Percentiles rank a stretch among this genome's conserved stretches.
phyloP scores from a whole-genome alignment of 2,113 vertebrate genomes.

The Bambusicola thoracicus region DNA sequence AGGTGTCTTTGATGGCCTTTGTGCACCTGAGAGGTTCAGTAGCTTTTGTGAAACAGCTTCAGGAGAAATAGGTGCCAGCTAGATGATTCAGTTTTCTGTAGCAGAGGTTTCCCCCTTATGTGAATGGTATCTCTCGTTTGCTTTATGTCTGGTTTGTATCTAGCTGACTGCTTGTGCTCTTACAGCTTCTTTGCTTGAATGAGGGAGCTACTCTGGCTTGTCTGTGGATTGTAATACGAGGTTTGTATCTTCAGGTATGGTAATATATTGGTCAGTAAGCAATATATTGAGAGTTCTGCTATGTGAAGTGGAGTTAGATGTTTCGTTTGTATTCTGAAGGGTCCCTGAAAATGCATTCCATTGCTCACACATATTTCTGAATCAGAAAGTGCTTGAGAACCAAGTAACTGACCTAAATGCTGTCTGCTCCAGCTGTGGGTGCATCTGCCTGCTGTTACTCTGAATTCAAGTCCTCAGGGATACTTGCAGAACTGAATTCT shows the following conservation, averaged over 20 bases:
- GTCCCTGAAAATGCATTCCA: not conserved
- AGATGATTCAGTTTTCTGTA: not conserved
- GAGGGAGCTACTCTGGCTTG: not conserved
- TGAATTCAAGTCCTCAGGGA: not conserved
- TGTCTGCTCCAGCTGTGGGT: not conserved
- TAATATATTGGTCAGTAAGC: not conserved
- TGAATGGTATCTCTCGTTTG: not conserved
- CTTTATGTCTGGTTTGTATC: not conserved
- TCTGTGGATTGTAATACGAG: not conserved
- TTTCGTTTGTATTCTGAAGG: not conserved
- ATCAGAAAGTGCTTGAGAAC: not conserved
- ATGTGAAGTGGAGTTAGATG: not conserved
- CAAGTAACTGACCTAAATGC: not conserved
- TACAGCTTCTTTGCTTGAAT: not conserved
- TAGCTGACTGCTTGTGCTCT: fast-evolving
- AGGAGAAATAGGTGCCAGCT: not conserved
- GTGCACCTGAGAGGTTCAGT: not conserved
- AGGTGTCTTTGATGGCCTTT: not conserved
- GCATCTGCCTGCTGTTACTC: not conserved
- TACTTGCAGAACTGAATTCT: not conserved
- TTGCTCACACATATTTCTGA: not conserved
- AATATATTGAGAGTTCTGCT: not conserved
- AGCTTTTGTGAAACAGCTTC: not conserved
- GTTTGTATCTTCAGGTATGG: not conserved
- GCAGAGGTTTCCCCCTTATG: not conserved